Conservation (phyloP, 2,888 invertebrate genomes). For the Nomada hirtipes region DNA sequence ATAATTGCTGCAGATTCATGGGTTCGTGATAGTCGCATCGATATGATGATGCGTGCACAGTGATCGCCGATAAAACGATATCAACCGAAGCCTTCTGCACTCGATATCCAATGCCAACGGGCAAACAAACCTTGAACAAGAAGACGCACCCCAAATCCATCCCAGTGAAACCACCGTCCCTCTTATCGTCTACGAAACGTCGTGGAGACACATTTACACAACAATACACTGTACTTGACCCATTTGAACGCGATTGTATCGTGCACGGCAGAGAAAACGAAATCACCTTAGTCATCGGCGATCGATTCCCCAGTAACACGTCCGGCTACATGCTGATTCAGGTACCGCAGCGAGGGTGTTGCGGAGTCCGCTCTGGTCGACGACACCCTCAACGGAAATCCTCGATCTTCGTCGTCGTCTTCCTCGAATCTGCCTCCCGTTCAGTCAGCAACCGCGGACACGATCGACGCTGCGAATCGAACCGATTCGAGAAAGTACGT, state of each 20-base stretch:
- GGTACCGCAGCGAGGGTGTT: constrained; percentile 82
- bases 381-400: constrained; percentile 83
- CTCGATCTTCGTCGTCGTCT: constrained; percentile 73
- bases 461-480: constrained; percentile 70
- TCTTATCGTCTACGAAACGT: background rate
- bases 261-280: constrained; percentile 1
- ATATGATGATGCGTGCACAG: constrained; percentile 36
- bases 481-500: constrained; percentile 78
- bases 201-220: background rate
- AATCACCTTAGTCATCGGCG: constrained; percentile 12
- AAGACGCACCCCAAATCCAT: background rate
- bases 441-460: constrained; percentile 72
- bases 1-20: constrained; percentile 38
- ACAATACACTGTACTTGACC: background rate
- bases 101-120: background rate
- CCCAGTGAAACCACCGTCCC: background rate
- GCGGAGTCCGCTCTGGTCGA: constrained; percentile 82
- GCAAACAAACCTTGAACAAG: background rate
- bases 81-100: background rate
- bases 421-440: constrained; percentile 72
- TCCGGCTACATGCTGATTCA: constrained; percentile 74
- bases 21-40: constrained; percentile 40
- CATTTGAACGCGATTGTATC: constrained; percentile 3
- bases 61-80: background rate
- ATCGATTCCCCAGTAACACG: constrained; percentile 57